Conservation (phyloP, 2,797 vertebrate species). For the Sebastiscus albofasciatus region DNA sequence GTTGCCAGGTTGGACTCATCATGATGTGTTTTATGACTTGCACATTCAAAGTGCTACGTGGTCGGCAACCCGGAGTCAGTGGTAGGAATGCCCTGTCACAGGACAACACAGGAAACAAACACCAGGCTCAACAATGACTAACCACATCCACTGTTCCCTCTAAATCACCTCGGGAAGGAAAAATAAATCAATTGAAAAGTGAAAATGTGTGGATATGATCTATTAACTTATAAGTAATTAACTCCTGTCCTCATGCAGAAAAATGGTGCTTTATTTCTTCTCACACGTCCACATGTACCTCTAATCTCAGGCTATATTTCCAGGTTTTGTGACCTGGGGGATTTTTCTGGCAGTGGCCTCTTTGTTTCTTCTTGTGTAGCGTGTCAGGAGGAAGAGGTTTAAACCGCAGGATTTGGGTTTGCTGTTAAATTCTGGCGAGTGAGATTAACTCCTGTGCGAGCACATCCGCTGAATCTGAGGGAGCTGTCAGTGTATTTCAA, state of each 20-base stretch:
- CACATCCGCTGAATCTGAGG: slow-evolving; percentile 58
- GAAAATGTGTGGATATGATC: not conserved
- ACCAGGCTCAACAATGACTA: not conserved
- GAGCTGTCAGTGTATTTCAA: slow-evolving; percentile 66
- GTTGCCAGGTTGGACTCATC: slow-evolving; percentile 75
- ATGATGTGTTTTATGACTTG: slow-evolving; percentile 72
- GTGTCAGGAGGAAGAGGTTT: slow-evolving; percentile 42
- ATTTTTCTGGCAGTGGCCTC: slow-evolving; percentile 43
- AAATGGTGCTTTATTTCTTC: slow-evolving; percentile 30
- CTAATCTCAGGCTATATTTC: slow-evolving; percentile 56
- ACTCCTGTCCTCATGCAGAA: slow-evolving; percentile 3
- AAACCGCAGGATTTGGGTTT: slow-evolving; percentile 58
- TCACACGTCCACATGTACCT: slow-evolving; percentile 29
- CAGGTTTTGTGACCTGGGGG: slow-evolving; percentile 54
- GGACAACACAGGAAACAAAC: slow-evolving; percentile 45
- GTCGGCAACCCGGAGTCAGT: slow-evolving; percentile 38
- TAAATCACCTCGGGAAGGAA: slow-evolving; percentile 9
- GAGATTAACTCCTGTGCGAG: slow-evolving; percentile 54
- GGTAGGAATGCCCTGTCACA: slow-evolving; percentile 23
- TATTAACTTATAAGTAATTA: slow-evolving; percentile 4
- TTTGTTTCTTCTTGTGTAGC: slow-evolving; percentile 38
- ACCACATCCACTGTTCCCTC: not conserved
- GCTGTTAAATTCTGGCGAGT: slow-evolving; percentile 44
- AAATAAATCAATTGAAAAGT: not conserved
- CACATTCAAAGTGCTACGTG: slow-evolving; percentile 48